Evolutionary conservation across 2,113 vertebrate species (phyloP), one percentile per base, ranked within the genome.

Genomic region (Mustela nigripes): DNA sequence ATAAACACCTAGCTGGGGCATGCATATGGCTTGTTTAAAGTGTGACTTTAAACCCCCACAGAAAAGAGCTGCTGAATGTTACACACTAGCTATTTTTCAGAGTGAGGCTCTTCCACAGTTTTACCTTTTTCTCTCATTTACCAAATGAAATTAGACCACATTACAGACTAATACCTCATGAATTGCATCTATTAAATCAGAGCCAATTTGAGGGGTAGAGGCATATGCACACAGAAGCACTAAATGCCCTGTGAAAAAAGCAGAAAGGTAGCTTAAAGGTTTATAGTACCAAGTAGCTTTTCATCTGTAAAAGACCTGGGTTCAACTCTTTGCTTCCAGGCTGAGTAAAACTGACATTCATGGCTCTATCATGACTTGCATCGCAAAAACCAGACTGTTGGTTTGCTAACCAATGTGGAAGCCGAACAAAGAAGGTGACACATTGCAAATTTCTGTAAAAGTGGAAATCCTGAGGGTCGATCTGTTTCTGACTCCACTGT

Each of bases 251-350:
- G 92, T 48, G 53, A 53, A 97, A 53, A 24, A 24, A 39, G 36
- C 95, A 83, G 93, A 62, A 56, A 93, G 8, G 18, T 50, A 73
- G 67, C 1, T 18, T 65, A 87, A 92, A 91, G 36, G 84, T 95
- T 97, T 94, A 65, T 56, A 42, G 26, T 39, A 33, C 56, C 45
- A 56, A 74, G 91, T 79, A 95, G 28, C 39, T 67, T 98, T 98
- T 95, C 96, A 97, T 90, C 71, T 26, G 84, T 84, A 0, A 5
- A 95, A 0, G 1, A 89, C 15, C 21, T 74, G 91, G 11, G 42
- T 94, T 98, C 96, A 87, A 12, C 96, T 96, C 93, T 90, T 93
- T 96, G 19, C 67, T 98, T 98, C 98, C 84, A 87, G 19, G 83
- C 80, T 94, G 58, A 96, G 26, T n/a, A 84, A 95, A 98, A 89